Base-by-base conservation (phyloP, 2,113 vertebrate genomes). In the Tenebrosternarchus preto region DNA sequence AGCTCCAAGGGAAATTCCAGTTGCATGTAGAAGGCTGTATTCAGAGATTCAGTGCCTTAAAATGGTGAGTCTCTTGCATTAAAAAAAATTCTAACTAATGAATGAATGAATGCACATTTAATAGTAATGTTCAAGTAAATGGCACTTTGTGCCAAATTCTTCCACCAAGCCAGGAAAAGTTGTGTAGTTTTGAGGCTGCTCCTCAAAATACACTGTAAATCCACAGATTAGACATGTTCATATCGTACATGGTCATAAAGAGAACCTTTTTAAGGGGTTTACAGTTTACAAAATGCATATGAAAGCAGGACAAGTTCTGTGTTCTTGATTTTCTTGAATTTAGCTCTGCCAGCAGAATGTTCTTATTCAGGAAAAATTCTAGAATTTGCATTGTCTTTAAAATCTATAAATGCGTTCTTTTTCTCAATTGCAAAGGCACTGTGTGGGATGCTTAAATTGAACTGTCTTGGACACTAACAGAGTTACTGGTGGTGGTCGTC, bases 1-100 rank as follows among this genome's bases (percentile, higher is more conserved):
- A n/a, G 24, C 12, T 27, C 4, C 24, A 61, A 25, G 24, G 27
- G 17, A 6, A 31, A 60, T 60, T 60, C 24, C 22, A 60, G 59
- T 60, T 60, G n/a, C 56, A n/a, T 22, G 20, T 36, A 36, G 64
- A 36, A 39, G 64, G 17, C 17, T 39, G 20, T 39, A 19, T 39
- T 68, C 63, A 66, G 5, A 66, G 27, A 66, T 68, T 2, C 33
- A 36, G 17, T 12, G 64, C 64, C 64, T 68, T 68, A 39, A 68
- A 68, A 39, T 20, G n/a, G n/a, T n/a, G n/a, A n/a, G n/a, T n/a
- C n/a, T n/a, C n/a, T n/a, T n/a, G n/a, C n/a, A n/a, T n/a, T n/a
- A n/a, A n/a, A n/a, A n/a, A n/a, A n/a, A n/a, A n/a, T n/a, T n/a
- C n/a, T n/a, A n/a, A 33, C 33, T 20, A 11, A 27, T 29, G 16